Evolutionary conservation across 2,888 invertebrate genomes (phyloP), one percentile per base, ranked within the genome.

Genomic region (Apodemia duryi): DNA sequence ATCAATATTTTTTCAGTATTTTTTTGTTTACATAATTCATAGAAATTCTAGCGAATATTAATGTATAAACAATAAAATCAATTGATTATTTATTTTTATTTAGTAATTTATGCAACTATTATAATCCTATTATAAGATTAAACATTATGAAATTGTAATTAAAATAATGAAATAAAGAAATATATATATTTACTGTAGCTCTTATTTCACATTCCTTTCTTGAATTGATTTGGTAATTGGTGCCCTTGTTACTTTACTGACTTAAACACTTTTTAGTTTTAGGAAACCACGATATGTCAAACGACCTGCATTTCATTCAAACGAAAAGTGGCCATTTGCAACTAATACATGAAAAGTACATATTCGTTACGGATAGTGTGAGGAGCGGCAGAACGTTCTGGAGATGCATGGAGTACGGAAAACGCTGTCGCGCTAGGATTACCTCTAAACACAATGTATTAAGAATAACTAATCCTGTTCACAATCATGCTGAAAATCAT

Each of bases 381-480:
- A 83, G 91, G 9, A 91, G 91, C 72, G 92, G 91, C 9, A 80
- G 91, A 62, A 92, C 92, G 6, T 91, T 92, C 72, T 92, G 92
- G 92, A 79, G 91, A 61, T 92, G 92, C 72, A 89, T 91, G 88
- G 91, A 91, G 69, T 91, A 91, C 68, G 88, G 90, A 28, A 90
- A 86, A 72, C 82, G 90, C 61, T 91, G 91, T 74, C 84, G 91
- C n/a, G 91, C 91, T 10, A 81, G 91, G 67, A 91, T 91, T 67
- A 91, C 91, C 2, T 91, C 91, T 10, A 91, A 91, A 76, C 88
- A 91, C 73, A 91, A 91, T 72, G 75, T 89, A 9, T 72, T 91
- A 51, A 80, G 83, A 68, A 84, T 91, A 69, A 91, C 91, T n/a
- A 91, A 91, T 67, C 85, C 90, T 2, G 80, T 91, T 29, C 91